phyloP scores from a whole-genome alignment of 2,113 vertebrate species.

The Machaerirhynchus nigripectus region DNA sequence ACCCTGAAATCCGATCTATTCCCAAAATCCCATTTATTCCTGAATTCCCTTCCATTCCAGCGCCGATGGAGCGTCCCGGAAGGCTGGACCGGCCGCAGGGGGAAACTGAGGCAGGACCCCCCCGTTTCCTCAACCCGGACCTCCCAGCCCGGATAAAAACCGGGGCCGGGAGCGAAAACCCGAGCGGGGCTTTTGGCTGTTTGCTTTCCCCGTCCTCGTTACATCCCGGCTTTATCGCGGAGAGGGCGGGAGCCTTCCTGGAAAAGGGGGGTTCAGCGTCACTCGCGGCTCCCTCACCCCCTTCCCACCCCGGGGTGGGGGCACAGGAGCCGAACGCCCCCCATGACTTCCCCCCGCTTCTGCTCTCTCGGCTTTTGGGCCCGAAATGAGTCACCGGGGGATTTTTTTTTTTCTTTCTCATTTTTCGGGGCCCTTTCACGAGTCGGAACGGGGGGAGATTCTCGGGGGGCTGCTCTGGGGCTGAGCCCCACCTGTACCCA shows the following conservation, averaged over 20 bases:
- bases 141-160: not conserved
- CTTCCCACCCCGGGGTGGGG: not conserved
- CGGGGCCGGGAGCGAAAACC: not conserved
- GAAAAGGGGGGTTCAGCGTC: not conserved
- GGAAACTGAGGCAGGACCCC: not conserved
- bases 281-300: not conserved
- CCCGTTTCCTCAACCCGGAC: too few relatives aligned
- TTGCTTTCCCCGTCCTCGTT: rapidly evolving
- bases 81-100: not conserved
- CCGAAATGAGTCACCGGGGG: conserved; percentile 60
- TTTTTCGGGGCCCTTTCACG: conserved; percentile 49
- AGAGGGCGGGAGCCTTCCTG: not conserved
- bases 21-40: not conserved
- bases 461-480: too few relatives aligned
- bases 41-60: not conserved
- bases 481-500: not conserved
- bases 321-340: not conserved
- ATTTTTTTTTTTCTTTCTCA: not conserved
- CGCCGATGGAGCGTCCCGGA: too few relatives aligned
- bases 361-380: conserved; percentile 14
- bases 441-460: not conserved
- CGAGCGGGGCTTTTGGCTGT: not conserved
- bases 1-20: rapidly evolving
- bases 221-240: not conserved
- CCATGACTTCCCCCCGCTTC: not conserved